Percentiles rank a stretch among this genome's conserved stretches.
phyloP scores from a whole-genome alignment of 2,113 vertebrate species.

The Esox niger region DNA sequence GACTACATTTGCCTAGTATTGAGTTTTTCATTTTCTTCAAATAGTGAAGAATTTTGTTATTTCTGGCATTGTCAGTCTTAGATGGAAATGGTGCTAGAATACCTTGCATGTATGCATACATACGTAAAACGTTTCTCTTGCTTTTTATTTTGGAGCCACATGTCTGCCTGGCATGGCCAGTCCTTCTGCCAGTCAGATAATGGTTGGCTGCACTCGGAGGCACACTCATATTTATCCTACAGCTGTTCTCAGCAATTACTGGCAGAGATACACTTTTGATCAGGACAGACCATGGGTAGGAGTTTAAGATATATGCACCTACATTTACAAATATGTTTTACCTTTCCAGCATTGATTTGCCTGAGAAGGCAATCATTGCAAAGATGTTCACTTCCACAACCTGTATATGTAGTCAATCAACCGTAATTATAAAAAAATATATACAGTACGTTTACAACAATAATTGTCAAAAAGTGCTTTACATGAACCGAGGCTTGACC shows the following conservation, averaged over 20 bases:
- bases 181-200: constrained; percentile 6
- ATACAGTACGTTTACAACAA: no score
- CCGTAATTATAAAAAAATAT: no score
- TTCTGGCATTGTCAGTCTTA: not conserved
- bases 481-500: no score
- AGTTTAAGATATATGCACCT: not conserved
- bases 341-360: not conserved
- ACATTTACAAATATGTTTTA: not conserved
- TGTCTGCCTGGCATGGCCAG: not conserved
- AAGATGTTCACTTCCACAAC: not conserved
- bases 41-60: not conserved
- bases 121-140: not conserved
- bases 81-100: not conserved
- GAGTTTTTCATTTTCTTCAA: not conserved
- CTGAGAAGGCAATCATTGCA: not conserved
- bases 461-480: no score
- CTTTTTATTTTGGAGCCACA: not conserved
- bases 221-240: constrained; percentile 10
- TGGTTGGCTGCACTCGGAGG: constrained; percentile 12
- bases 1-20: not conserved
- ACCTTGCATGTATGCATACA: not conserved
- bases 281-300: not conserved
- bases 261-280: constrained; percentile 20
- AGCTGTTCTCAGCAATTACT: constrained; percentile 21
- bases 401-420: not conserved